Conservation (phyloP, 2,888 invertebrate genomes). For the Zeuzera pyrina region DNA sequence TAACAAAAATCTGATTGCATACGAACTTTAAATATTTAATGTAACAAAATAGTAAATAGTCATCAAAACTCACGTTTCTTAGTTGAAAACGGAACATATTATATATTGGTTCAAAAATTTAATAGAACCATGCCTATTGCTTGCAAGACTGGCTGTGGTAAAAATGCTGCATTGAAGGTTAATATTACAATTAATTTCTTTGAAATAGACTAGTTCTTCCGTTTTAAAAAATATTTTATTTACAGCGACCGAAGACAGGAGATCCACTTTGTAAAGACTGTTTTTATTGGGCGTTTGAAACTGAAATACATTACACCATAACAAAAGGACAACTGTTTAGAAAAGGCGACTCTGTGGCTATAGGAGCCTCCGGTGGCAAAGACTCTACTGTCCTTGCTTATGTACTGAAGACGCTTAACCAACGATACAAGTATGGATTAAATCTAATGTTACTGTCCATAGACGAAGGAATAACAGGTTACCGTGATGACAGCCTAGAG, state of each 20-base stretch:
- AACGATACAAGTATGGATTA: constrained; percentile 91
- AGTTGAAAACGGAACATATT: no score
- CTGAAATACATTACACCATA: constrained; percentile 95
- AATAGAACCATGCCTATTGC: constrained; percentile 81
- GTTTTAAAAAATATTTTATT: constrained; percentile 6
- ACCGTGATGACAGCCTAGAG: constrained; percentile 96
- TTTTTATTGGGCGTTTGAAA: constrained; percentile 94
- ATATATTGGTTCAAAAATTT: no score
- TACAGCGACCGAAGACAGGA: constrained; percentile 90
- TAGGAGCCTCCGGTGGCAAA: constrained; percentile 95
- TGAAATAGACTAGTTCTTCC: neutral
- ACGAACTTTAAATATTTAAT: no score
- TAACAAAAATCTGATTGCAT: no score
- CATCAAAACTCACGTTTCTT: no score
- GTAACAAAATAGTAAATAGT: no score
- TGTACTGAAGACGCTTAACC: constrained; percentile 91
- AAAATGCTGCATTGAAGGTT: constrained; percentile 84
- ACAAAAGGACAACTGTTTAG: constrained; percentile 85
- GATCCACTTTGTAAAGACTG: constrained; percentile 95
- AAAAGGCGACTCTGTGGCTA: constrained; percentile 88
- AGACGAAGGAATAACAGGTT: constrained; percentile 98
- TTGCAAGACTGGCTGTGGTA: constrained; percentile 82
- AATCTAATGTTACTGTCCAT: constrained; percentile 93
- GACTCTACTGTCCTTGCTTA: constrained; percentile 99
- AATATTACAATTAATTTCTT: constrained; percentile 2